Conservation (phyloP, 2,797 vertebrate genomes). For the Malacoctenus gilli region DNA sequence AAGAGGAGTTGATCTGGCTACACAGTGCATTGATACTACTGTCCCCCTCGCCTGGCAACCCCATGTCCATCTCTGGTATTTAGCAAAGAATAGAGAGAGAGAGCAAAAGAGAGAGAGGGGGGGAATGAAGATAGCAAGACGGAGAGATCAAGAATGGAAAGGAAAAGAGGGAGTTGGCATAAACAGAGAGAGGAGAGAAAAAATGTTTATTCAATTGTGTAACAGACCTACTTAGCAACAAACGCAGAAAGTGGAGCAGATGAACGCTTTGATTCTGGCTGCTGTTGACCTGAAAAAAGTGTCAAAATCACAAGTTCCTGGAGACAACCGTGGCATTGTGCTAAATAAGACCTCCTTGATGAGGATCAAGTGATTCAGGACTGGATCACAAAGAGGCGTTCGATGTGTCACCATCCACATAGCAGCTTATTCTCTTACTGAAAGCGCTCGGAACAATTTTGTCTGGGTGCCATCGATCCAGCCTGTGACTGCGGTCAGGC, state of each 20-base stretch:
- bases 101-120: constrained; percentile 7
- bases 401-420: not conserved
- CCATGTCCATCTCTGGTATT: constrained; percentile 79
- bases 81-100: constrained; percentile 34
- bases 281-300: constrained; percentile 24
- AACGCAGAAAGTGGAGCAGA: constrained; percentile 27
- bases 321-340: constrained; percentile 17
- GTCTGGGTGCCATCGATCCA: too few species aligned
- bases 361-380: constrained; percentile 6
- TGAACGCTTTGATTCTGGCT: constrained; percentile 14
- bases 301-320: constrained; percentile 21
- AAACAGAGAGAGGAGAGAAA: not conserved
- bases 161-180: not conserved
- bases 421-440: constrained; percentile 7
- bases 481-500: too few species aligned
- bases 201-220: constrained; percentile 25
- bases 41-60: constrained; percentile 79
- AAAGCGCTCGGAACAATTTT: not conserved
- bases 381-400: not conserved
- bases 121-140: constrained; percentile 6
- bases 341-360: not conserved
- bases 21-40: constrained; percentile 85
- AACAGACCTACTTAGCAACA: constrained; percentile 26
- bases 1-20: constrained; percentile 88
- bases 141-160: not conserved